Percentiles rank a stretch among this genome's conserved stretches.
phyloP scores from a whole-genome alignment of 2,888 invertebrate genomes.

The Hecatera dysodea region DNA sequence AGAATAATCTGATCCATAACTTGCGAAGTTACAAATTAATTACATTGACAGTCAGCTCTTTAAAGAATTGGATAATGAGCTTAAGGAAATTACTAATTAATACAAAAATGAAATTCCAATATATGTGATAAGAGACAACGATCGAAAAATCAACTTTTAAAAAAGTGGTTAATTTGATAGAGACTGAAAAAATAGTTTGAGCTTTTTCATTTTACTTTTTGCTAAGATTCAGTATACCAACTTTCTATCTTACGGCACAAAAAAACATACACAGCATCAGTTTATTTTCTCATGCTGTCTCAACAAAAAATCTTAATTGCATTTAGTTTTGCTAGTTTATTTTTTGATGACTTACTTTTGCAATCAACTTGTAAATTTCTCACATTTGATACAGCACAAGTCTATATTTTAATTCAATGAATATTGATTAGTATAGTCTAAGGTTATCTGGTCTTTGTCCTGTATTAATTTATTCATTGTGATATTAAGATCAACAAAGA shows the following conservation, averaged over 20 bases:
- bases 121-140: neutral
- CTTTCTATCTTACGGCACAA: slow-evolving; percentile 20
- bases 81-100: slow-evolving; percentile 3
- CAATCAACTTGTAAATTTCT: slow-evolving; percentile 12
- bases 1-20: slow-evolving; percentile 16
- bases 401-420: slow-evolving; percentile 17
- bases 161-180: neutral
- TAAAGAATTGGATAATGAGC: neutral
- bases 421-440: slow-evolving; percentile 29
- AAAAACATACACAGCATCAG: neutral
- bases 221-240: neutral
- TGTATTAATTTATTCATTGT: slow-evolving; percentile 33
- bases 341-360: slow-evolving; percentile 8
- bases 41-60: neutral
- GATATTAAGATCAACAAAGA: slow-evolving; percentile 41
- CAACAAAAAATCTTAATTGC: slow-evolving; percentile 22
- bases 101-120: too few species aligned
- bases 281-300: neutral
- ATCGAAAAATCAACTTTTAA: slow-evolving; percentile 7
- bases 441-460: slow-evolving; percentile 53
- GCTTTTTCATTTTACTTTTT: neutral
- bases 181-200: neutral
- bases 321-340: neutral
- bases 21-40: slow-evolving; percentile 3
- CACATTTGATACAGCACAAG: neutral